Base-by-base conservation (phyloP, 2,888 invertebrate species). In the Terebella lapidaria region DNA sequence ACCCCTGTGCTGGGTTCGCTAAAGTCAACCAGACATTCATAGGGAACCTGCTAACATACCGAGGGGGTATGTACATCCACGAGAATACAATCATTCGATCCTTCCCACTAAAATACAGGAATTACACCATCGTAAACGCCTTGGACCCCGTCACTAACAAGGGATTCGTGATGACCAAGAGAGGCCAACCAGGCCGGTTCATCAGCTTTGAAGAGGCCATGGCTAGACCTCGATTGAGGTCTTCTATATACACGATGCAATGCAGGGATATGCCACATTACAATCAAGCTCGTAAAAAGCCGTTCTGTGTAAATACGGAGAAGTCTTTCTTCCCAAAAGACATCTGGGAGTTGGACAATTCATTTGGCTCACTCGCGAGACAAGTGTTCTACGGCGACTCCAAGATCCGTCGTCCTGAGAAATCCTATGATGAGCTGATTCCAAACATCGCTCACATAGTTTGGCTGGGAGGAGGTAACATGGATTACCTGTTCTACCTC, bases 361-460 rank as follows among this genome's bases (percentile, higher is more conserved):
- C 62, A 10, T 70, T 74, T 47, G 72, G 68, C 4, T 53, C 62
- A 2, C 59, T 70, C 3, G 64, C 61, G 3, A 57, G 74, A 29
- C 63, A 53, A 3, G 28, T 74, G n/a, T 64, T 71, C 5, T 75
- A 76, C 63, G 72, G 72, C 18, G 56, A 58, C 24, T 54, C 62
- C 0, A 66, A 69, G 18, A 59, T 70, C 5, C 62, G 60, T 10
- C 42, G 55, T 3, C 64, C 69, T 2, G 45, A 42, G 10, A 65
- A 62, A 25, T 57, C 62, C 15, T 61, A 63, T 18, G 46, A 55
- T n/a, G 64, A 63, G 0, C 64, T 65, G 2, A 74, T 77, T 27
- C 76, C 76, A 18, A 74, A 73, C 58, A 74, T 76, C 24, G 73
- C 74, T 26, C 78, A 78, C 58, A 71, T 76, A 30, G 73, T 76